Percentiles rank a stretch among this genome's conserved stretches.
These are phyloP conservation scores for Graphium colonna DNA, from an alignment of 2,888 invertebrate genomes.

Conservation along the genomic window DNA sequence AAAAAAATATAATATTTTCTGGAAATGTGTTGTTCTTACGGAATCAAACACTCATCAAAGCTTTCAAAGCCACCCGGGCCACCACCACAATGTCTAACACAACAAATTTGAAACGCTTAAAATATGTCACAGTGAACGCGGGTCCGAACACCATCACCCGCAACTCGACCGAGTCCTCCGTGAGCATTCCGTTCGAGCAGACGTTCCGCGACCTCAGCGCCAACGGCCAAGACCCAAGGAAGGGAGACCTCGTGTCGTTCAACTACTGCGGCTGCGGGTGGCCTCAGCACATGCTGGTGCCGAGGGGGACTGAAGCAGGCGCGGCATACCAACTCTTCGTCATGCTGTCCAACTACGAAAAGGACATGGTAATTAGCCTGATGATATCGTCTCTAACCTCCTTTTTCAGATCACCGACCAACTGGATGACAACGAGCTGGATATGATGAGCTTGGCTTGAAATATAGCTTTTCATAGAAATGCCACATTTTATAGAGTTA, in stretches of 20 bases:
- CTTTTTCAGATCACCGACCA: too few species aligned
- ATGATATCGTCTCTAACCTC: too few species aligned
- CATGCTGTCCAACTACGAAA: constrained; percentile 72
- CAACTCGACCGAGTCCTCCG: constrained; percentile 78
- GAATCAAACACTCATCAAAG: too few species aligned
- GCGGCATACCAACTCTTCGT: constrained; percentile 62
- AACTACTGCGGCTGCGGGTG: constrained; percentile 83
- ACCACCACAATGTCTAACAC: too few species aligned
- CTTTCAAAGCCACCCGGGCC: too few species aligned
- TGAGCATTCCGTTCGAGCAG: constrained; percentile 80
- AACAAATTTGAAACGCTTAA: too few species aligned
- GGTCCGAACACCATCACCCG: constrained; percentile 79
- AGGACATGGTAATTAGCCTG: constrained; percentile 55
- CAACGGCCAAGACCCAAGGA: constrained; percentile 44
- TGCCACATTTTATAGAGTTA: too few species aligned
- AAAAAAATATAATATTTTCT: too few species aligned
- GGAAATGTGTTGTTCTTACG: too few species aligned
- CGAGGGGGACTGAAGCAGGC: constrained; percentile 69
- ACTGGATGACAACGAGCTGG: too few species aligned
- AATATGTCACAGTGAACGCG: constrained; percentile 74
- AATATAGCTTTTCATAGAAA: too few species aligned
- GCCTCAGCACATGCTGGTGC: constrained; percentile 81
- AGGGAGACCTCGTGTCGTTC: constrained; percentile 49
- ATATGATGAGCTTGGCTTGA: too few species aligned
- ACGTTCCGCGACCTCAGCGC: constrained; percentile 77